Evolutionary conservation across 1,140 invertebrate genomes (phyloP).

Genomic region (Odontomachus brunneus): DNA sequence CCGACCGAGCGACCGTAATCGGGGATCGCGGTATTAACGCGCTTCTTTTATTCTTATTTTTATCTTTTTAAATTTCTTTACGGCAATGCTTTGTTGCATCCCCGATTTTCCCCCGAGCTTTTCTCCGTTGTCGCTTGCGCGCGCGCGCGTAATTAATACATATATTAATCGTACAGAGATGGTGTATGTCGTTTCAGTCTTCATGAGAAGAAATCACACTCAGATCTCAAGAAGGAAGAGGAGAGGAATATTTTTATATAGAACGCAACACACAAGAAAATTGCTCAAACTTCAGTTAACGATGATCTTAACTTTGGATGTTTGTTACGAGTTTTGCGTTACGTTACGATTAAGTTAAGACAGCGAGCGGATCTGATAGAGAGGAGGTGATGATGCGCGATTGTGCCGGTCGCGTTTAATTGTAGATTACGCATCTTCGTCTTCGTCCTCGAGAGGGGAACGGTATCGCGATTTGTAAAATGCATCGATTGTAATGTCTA

Average conservation of each 20-base stretch:
- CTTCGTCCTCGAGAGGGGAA: background rate
- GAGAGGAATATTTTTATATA: slow-evolving; percentile 40
- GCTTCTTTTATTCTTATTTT: background rate
- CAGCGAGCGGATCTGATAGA: background rate
- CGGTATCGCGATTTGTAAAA: background rate
- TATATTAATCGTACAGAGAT: background rate
- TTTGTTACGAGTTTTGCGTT: slow-evolving; percentile 17
- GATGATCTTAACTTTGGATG: background rate
- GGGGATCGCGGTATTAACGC: background rate
- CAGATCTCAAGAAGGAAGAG: slow-evolving; percentile 1
- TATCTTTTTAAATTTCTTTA: too few relatives aligned
- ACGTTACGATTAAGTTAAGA: background rate
- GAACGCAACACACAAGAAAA: slow-evolving; percentile 17
- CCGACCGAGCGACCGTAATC: slow-evolving; percentile 18
- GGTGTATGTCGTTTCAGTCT: background rate
- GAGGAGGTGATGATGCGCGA: background rate
- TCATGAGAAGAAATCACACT: background rate
- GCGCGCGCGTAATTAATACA: too few relatives aligned
- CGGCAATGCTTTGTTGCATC: too few relatives aligned
- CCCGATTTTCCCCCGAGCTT: background rate
- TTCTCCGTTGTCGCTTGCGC: background rate
- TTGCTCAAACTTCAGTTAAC: slow-evolving; percentile 33
- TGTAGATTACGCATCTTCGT: slow-evolving; percentile 15
- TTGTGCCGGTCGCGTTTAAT: slow-evolving; percentile 12
- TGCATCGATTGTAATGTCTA: background rate